Evolutionary conservation across 2,113 vertebrate genomes (phyloP), one percentile per base, ranked within the genome.

Genomic region (Pseudorasbora parva): DNA sequence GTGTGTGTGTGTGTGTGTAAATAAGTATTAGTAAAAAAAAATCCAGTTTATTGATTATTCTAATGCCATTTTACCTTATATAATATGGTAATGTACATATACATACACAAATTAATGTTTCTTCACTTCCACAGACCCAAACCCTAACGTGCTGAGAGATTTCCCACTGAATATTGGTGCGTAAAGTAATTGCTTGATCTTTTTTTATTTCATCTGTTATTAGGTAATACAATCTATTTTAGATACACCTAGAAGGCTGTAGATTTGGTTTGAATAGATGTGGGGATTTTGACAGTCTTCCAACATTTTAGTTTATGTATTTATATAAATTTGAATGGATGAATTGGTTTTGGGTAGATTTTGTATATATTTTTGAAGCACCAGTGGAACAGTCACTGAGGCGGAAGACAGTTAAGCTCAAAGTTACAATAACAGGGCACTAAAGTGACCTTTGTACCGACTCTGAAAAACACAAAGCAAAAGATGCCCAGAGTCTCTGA

Each of bases 81-180:
- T 33, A 33, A 33, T 66, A 33, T 66, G 8, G 7, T 17, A 33
- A 30, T 19, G 17, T 21, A 37, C 8, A 5, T 21, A 5, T 9
- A 66, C 3, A 19, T 37, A 21, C 17, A 4, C 15, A 66, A 71
- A 25, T 47, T 21, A 33, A 57, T 68, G n/a, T 84, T 57, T 69
- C 11, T 75, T 43, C 59, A 30, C 12, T 9, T 25, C 68, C 51
- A 72, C 82, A 87, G 86, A 85, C 59, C 86, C 86, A 45, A 83
- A 80, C 51, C 86, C 87, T 47, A 84, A 81, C 21, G 84, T 88
- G 62, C 87, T 88, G 62, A 83, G 84, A 74, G 87, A 88, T 4
- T 83, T 88, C 54, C 87, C 87, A 14, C 76, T 88, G 60, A 84
- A 85, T 68, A 88, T 88, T 49, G 87, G 87, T 84, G 69, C 21